Base-by-base conservation (phyloP, 2,113 vertebrate species). In the Panthera uncia region DNA sequence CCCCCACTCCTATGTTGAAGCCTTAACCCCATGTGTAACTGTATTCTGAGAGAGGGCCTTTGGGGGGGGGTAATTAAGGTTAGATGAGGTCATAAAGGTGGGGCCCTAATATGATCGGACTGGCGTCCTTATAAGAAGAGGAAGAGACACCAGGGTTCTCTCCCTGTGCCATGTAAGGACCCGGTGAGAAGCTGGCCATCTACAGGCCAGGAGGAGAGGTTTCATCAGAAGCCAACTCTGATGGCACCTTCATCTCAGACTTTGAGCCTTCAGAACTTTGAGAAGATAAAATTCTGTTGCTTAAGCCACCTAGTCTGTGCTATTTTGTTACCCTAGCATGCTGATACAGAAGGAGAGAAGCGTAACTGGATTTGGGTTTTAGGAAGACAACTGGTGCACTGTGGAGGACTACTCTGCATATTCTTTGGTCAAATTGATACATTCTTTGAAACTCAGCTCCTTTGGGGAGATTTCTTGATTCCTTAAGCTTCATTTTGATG, bases 401-500 rank as follows among this genome's bases (percentile, higher is more conserved):
- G 1, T 12, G 36, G 57, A 87, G 69, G 13, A 41, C 7, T 65
- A 74, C n/a, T 87, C 38, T 79, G 48, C 23, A 23, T 89, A 41
- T 73, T 92, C 29, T 87, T 73, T 74, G 55, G 63, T 48, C 41
- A 68, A 41, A 6, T 91, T 68, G n/a, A 71, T 83, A 84, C 1
- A 73, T 80, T 71, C 19, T 96, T 96, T 66, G 74, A 83, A 97
- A 80, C 2, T 27, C 36, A 68, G 8, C 36, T 81, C 74, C 57
- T 96, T 87, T 94, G 52, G 50, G 76, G 84, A 84, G 8, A n/a
- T 52, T 90, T 92, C 79, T 96, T 95, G 21, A 94, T 68, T 85
- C 27, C 15, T 82, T 65, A 89, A 82, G 27, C 11, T 89, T 96
- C 33, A 94, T 57, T 97, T 66, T 93, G 69, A 68, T 88, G 61